phyloP scores from a whole-genome alignment of 2,113 vertebrate species.

The Mus pahari region DNA sequence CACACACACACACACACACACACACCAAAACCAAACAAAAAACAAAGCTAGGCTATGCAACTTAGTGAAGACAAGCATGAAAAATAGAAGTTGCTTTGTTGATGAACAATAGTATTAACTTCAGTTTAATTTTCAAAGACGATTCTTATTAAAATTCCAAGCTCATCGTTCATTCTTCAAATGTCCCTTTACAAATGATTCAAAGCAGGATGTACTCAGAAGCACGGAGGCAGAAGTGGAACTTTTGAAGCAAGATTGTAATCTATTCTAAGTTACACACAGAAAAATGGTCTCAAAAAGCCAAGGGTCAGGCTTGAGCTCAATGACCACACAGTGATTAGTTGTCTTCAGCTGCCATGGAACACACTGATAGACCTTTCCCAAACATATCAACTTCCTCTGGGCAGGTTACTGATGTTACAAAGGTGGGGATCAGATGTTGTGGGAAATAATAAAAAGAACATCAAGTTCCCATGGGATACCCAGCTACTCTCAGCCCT shows the following conservation, averaged over 20 bases:
- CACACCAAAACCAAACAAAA: neutral
- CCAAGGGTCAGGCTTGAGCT: neutral
- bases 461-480: too few species aligned
- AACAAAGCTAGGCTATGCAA: neutral
- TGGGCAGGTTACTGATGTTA: slow-evolving; percentile 15
- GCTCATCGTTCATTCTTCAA: neutral
- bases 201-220: too few species aligned
- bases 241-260: neutral
- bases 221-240: too few species aligned
- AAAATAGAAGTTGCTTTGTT: neutral
- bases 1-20: neutral
- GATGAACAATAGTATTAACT: neutral
- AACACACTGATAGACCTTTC: neutral
- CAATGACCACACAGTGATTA: neutral
- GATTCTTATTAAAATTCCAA: neutral
- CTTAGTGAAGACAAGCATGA: neutral
- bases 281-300: neutral
- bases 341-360: neutral
- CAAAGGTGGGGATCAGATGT: neutral
- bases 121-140: slow-evolving; percentile 27
- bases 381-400: neutral
- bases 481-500: too few species aligned
- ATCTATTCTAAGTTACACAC: neutral
- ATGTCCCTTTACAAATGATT: neutral
- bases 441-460: too few species aligned